Base-by-base conservation (phyloP, 2,888 invertebrate genomes). In the Pheosia tremula region DNA sequence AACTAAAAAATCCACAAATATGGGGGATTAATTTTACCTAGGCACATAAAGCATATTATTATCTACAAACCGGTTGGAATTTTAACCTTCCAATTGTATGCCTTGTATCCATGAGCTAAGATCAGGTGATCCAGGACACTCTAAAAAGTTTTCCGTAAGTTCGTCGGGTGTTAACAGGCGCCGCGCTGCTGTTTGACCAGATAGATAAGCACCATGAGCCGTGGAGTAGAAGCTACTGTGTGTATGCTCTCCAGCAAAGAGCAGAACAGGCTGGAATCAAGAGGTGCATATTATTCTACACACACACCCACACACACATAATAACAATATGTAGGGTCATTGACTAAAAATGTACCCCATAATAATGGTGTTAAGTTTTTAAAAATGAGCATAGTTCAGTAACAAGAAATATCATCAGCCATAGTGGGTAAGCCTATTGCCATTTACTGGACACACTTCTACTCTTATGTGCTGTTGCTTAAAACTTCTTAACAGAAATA, bases 201-300 rank as follows among this genome's bases (percentile, higher is more conserved):
- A 97, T 60, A 98, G 91, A 83, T 97, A 98, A 49, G 99, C 99
- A 57, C 99, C 99, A 85, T 99, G 98, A 47, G 98, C 98, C 3
- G 98, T 99, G 57, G 98, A 98, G 89, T 98, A 99, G 88, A 98
- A 98, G 85, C 96, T 97, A 83, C 97, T 97, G 94, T 99, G 98
- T 54, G 98, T 98, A 80, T 98, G 98, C 93, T 99, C 99, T 65
- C 99, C 99, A 78, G 98, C 98, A 94, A 99, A 99, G 82, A 97
- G 91, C 77, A 98, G 89, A 49, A 95, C 95, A 74, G 98, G 97
- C 98, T 98, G 87, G 69, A 94, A 55, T 39, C 3, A 36, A 52
- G 1, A 24, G 24, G 6, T 13, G 8, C 0, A 24, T 50, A 4
- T 50, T 24, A 24, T 24, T 24, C 1, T 24, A 24, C 24, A 24